Conservation (phyloP, 92 coral and sea anemone species). For the Meandrina meandrites region DNA sequence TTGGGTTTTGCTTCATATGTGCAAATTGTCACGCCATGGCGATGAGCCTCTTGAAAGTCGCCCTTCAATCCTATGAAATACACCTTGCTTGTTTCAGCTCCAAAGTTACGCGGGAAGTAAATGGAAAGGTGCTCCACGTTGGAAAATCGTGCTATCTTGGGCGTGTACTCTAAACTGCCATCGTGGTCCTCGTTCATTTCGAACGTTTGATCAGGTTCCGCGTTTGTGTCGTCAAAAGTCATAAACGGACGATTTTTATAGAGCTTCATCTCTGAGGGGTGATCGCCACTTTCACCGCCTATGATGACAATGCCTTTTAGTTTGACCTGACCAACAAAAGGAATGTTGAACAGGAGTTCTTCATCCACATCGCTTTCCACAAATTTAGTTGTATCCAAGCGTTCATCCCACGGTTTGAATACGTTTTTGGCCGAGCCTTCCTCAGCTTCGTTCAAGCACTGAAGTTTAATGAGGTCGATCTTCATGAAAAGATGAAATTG, state of each 20-base stretch:
- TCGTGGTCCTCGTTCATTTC: conserved; percentile 87
- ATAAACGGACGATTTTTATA: conserved; percentile 91
- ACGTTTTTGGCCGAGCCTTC: conserved; percentile 93
- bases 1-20: conserved; percentile 97
- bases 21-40: conserved; percentile 95
- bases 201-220: conserved; percentile 89
- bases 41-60: conserved; percentile 85
- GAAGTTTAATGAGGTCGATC: conserved; percentile 84
- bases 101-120: conserved; percentile 92
- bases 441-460: conserved; percentile 93
- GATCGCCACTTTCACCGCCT: conserved; percentile 90
- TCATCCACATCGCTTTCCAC: conserved; percentile 97
- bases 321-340: conserved; percentile 93
- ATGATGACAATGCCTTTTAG: conserved; percentile 86
- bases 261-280: conserved; percentile 92
- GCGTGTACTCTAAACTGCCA: conserved; percentile 88
- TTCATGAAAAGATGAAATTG: conserved; percentile 85
- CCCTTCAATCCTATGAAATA: conserved; percentile 93
- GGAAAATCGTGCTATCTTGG: conserved; percentile 94
- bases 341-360: conserved; percentile 88
- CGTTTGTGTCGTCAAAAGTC: conserved; percentile 92
- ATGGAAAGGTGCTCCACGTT: conserved; percentile 89
- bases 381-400: conserved; percentile 80
- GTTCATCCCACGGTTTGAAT: conserved; percentile 92
- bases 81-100: conserved; percentile 92